Conservation (phyloP, 2,888 invertebrate species). For the Tethea ocularis region DNA sequence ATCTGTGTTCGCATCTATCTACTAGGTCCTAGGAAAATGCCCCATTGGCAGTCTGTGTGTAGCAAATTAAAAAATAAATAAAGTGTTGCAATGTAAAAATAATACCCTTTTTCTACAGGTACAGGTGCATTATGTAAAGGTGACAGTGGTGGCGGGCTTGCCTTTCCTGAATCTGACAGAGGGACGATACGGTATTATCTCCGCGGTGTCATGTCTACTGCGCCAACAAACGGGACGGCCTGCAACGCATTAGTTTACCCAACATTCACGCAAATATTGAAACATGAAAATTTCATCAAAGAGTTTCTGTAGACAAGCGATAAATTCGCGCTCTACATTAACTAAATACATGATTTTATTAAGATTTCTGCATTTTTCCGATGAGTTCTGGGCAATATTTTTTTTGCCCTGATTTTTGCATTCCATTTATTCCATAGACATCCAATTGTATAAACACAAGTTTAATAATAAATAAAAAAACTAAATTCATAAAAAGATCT, state of each 20-base stretch:
- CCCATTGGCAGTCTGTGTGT: too few relatives aligned
- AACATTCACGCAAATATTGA: slow-evolving; percentile 56
- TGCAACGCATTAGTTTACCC: slow-evolving; percentile 56
- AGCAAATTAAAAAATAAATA: too few relatives aligned
- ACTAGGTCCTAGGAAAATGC: too few relatives aligned
- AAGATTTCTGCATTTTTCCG: not conserved
- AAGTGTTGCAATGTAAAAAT: too few relatives aligned
- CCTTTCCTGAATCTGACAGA: slow-evolving; percentile 47
- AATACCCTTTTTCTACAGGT: slow-evolving; percentile 34
- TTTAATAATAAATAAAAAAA: too few relatives aligned
- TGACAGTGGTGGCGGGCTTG: slow-evolving; percentile 71
- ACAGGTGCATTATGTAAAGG: slow-evolving; percentile 67
- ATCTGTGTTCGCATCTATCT: too few relatives aligned
- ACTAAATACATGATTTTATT: slow-evolving; percentile 1
- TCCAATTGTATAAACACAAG: too few relatives aligned
- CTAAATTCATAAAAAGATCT: too few relatives aligned
- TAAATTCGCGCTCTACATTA: not conserved
- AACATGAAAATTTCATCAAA: slow-evolving; percentile 59
- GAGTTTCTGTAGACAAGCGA: slow-evolving; percentile 13
- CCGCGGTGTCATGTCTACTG: slow-evolving; percentile 64
- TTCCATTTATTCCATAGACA: too few relatives aligned
- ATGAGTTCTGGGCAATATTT: not conserved
- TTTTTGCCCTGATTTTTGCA: not conserved
- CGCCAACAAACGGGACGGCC: slow-evolving; percentile 47
- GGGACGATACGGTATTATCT: slow-evolving; percentile 57